These are phyloP conservation scores for Philereme transversata DNA, from an alignment of 2,888 invertebrate species.

Conservation along the genomic window DNA sequence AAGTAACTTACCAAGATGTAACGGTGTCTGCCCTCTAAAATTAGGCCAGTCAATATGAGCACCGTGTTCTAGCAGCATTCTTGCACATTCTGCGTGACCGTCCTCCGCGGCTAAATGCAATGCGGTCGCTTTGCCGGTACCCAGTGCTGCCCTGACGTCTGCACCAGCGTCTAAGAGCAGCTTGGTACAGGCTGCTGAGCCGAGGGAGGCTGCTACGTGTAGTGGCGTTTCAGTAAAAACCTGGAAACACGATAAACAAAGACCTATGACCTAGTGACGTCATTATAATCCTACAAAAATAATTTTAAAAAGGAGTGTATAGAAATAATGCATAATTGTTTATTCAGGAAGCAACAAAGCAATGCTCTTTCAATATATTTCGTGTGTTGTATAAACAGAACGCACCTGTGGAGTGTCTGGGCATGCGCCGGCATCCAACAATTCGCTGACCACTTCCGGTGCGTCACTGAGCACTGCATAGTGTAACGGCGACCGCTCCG, in stretches of 20 bases:
- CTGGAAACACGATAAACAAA: slow-evolving; percentile 59
- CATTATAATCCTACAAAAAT: too few species aligned
- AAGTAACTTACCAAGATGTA: slow-evolving; percentile 86
- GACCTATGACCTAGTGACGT: too few species aligned
- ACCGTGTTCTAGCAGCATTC: slow-evolving; percentile 88
- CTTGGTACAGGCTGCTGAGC: slow-evolving; percentile 87
- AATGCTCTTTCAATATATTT: slow-evolving; percentile 12
- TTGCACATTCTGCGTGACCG: slow-evolving; percentile 91
- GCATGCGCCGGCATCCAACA: slow-evolving; percentile 90
- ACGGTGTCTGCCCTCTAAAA: slow-evolving; percentile 90
- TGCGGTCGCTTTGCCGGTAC: slow-evolving; percentile 89
- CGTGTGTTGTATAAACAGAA: slow-evolving; percentile 38
- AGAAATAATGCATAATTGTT: too few species aligned
- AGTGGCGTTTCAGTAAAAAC: slow-evolving; percentile 93
- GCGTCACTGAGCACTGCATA: slow-evolving; percentile 92
- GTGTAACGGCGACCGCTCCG: slow-evolving; percentile 90
- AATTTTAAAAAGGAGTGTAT: too few species aligned
- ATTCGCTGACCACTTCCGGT: slow-evolving; percentile 87
- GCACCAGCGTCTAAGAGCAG: slow-evolving; percentile 91
- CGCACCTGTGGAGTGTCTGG: slow-evolving; percentile 92
- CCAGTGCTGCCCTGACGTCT: slow-evolving; percentile 90
- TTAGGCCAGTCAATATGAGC: slow-evolving; percentile 91
- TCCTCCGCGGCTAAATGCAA: slow-evolving; percentile 95
- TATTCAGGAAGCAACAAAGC: slow-evolving; percentile 3
- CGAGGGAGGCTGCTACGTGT: slow-evolving; percentile 91